Evolutionary conservation across 2,888 invertebrate species (phyloP).

Genomic region (Sceliomorpha sp.): DNA sequence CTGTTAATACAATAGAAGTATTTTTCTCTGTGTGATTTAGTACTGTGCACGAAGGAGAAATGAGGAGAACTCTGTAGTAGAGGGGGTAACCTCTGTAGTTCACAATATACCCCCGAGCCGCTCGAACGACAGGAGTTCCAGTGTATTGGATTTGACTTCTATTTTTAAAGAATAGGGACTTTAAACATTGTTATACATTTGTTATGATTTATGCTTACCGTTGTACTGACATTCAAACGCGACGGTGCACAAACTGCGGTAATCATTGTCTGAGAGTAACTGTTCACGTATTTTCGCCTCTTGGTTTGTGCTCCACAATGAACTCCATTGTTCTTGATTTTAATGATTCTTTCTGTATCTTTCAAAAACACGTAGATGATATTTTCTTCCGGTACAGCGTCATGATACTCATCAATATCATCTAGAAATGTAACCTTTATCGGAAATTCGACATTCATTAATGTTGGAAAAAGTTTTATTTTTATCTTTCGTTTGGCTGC

Average conservation of each 20-base stretch:
- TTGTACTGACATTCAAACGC: constrained; percentile 60
- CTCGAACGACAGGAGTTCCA: no score
- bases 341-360: constrained; percentile 54
- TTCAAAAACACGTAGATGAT: constrained; percentile 60
- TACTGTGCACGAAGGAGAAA: no score
- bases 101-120: no score
- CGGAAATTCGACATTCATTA: constrained; percentile 29
- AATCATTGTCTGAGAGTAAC: constrained; percentile 60
- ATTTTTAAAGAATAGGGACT: no score
- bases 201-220: constrained; percentile 48
- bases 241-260: constrained; percentile 57
- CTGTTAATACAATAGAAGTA: no score
- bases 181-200: no score
- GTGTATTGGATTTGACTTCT: no score
- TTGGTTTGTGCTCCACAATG: constrained; percentile 65
- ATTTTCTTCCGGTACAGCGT: constrained; percentile 44
- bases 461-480: constrained; percentile 56
- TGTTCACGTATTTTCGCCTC: constrained; percentile 46
- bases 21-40: no score
- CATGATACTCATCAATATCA: constrained; percentile 60
- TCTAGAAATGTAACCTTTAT: constrained; percentile 62
- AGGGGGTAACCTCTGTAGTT: no score
- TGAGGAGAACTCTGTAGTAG: no score
- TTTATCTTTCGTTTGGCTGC: constrained; percentile 58
- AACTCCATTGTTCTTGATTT: constrained; percentile 57